Base-by-base conservation (phyloP, 2,113 vertebrate species). In the Reinhardtius hippoglossoides region DNA sequence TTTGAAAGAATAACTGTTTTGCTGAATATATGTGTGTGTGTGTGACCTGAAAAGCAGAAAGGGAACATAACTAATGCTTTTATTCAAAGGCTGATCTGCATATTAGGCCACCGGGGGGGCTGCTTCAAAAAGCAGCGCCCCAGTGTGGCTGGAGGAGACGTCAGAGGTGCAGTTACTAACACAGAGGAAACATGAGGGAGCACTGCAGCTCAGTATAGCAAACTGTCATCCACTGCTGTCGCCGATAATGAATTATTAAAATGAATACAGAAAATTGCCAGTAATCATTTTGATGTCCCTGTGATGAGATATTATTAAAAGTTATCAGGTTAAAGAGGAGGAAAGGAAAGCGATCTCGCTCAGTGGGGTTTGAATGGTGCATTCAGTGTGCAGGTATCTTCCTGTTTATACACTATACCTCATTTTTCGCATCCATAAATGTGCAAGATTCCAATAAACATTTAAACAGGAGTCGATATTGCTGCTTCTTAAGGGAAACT, bases 111-210 rank as follows among this genome's bases (percentile, higher is more conserved):
- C 14, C 18, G 18, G 15, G 24, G 65, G 65, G n/a, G 48, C 54
- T 50, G 62, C 13, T 59, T 70, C 37, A 64, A 55, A 86, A 75
- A 58, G 52, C 44, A 87, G 76, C 74, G 57, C 84, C 84, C 24
- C 83, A 31, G 58, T 66, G 85, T 84, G 87, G 80, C 69, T 56
- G 81, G 81, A 84, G 78, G 83, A 83, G 44, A 68, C 26, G 27
- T 76, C 50, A 68, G 74, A 54, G 58, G 16, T 40, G 26, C 63
- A 46, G 60, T 62, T 64, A 56, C 15, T 16, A 4, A 35, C 62
- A 56, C 24, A 31, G 16, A 68, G 27, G 5, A 62, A 48, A 48
- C 44, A 18, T 18, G 14, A 60, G 35, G 21, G 13, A 67, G 24
- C 35, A n/a, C 66, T 35, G 59, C 59, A n/a, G 59, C 26, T 44